phyloP scores from a whole-genome alignment of 30 jellyfish, hydroid and myxozoan genomes.

The Aurelia sp. region DNA sequence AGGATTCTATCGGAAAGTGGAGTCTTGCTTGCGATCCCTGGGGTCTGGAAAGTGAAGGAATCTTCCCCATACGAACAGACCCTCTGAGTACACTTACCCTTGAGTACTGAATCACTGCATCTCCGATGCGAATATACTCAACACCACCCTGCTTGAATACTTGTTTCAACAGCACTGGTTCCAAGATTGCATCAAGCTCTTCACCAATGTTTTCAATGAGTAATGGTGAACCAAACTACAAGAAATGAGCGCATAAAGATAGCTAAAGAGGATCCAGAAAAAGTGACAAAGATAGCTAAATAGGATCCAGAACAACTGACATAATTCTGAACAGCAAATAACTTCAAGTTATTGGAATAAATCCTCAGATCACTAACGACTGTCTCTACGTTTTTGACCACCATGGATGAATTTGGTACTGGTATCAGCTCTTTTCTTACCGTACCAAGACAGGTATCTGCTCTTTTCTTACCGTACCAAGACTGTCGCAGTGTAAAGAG shows the following conservation, averaged over 20 bases:
- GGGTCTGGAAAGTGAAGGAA: no score
- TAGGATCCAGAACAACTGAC: neutral
- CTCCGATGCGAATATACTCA: slow-evolving; percentile 65
- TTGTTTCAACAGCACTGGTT: slow-evolving; percentile 67
- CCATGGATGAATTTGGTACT: no score
- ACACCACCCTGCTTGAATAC: slow-evolving; percentile 72
- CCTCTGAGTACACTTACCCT: slow-evolving; percentile 19
- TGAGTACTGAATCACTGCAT: slow-evolving; percentile 59
- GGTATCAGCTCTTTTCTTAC: no score
- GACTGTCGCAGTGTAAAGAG: no score
- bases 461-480: no score
- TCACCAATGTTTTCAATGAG: slow-evolving; percentile 69
- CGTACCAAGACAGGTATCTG: no score
- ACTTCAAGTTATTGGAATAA: no score
- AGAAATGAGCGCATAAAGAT: no score
- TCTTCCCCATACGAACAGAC: no score
- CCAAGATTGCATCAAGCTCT: slow-evolving; percentile 66
- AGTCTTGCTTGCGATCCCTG: no score
- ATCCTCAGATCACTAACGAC: neutral
- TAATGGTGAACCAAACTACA: slow-evolving; percentile 70
- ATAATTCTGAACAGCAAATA: neutral
- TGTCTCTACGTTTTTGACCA: no score
- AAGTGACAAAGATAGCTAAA: neutral
- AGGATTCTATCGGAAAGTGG: no score
- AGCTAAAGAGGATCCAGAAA: neutral